These are phyloP conservation scores for Tragelaphus scriptus DNA, from an alignment of 2,113 vertebrate genomes.

Conservation along the genomic window DNA sequence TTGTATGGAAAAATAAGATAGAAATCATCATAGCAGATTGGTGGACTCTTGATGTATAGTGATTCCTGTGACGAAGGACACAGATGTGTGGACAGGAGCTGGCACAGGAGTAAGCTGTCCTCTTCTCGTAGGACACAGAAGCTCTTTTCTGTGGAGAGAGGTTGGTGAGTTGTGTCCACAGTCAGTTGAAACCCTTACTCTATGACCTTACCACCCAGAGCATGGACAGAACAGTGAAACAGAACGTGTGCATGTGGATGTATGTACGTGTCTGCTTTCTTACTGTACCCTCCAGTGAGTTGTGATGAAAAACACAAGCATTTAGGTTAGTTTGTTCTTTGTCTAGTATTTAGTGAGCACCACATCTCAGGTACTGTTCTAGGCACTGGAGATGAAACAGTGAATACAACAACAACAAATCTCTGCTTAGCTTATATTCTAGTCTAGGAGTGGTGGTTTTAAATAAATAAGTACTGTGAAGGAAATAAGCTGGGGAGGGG, in stretches of 20 bases:
- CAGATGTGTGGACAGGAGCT: neutral
- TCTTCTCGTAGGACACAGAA: neutral
- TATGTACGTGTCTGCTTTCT: neutral
- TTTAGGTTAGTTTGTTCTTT: neutral
- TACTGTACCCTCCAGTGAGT: neutral
- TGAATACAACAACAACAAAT: neutral
- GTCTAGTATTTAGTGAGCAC: neutral
- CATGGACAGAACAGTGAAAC: neutral
- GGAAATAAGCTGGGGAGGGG: neutral
- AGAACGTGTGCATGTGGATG: rapidly evolving
- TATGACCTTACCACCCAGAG: neutral
- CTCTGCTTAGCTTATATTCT: neutral
- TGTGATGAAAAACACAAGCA: neutral
- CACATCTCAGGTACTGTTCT: neutral
- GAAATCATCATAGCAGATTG: constrained; percentile 21
- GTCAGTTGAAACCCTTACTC: neutral
- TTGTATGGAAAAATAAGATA: constrained; percentile 26
- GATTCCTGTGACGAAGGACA: neutral
- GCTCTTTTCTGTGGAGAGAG: neutral
- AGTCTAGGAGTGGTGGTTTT: neutral
- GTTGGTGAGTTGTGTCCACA: neutral
- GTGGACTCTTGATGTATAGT: neutral
- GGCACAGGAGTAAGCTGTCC: neutral
- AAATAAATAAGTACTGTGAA: neutral
- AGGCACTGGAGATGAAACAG: neutral